Base-by-base conservation (phyloP, 2,113 vertebrate genomes). In the Embiotoca jacksoni region DNA sequence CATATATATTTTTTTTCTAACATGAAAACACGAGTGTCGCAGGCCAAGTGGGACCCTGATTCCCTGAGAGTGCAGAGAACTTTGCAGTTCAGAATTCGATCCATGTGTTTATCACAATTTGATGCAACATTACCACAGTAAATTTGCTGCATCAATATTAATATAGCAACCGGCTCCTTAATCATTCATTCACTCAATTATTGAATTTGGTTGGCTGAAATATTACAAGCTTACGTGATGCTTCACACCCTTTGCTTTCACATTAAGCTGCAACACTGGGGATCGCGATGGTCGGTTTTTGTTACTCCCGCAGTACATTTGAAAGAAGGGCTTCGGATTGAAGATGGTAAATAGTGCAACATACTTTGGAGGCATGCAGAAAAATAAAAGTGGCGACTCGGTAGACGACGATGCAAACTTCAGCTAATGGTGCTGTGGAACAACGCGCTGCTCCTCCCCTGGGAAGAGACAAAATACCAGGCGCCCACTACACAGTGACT, bases 71-170 rank as follows among this genome's bases (percentile, higher is more conserved):
- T 23, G 23, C 23, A 23, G 23, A 23, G 23, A 23, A 23, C 23
- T 23, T 23, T 23, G 23, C 23, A 23, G 23, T 23, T 23, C 23
- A 23, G 23, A 23, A 23, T 23, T 23, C 23, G 23, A 23, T 23
- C 23, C 23, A 23, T 23, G 23, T 23, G 23, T 23, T 23, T 23
- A 58, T 68, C 39, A 56, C 37, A 82, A 64, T 82, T 76, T 82
- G 67, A 74, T 71, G 78, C 65, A 52, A 66, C 64, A 78, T 74
- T 81, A 70, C 47, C 36, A 31, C 57, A 49, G 23, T 33, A 33
- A 69, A 71, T 71, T 39, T 32, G 41, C 14, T 50, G 47, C 53
- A 69, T 78, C 53, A 59, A 60, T 73, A 69, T 64, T 75, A 64
- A 75, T 69, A 75, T 69, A 47, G 59, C 7, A 57, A 62, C 15